Conservation (phyloP, 2,888 invertebrate species). For the Criorhina ranunculi region DNA sequence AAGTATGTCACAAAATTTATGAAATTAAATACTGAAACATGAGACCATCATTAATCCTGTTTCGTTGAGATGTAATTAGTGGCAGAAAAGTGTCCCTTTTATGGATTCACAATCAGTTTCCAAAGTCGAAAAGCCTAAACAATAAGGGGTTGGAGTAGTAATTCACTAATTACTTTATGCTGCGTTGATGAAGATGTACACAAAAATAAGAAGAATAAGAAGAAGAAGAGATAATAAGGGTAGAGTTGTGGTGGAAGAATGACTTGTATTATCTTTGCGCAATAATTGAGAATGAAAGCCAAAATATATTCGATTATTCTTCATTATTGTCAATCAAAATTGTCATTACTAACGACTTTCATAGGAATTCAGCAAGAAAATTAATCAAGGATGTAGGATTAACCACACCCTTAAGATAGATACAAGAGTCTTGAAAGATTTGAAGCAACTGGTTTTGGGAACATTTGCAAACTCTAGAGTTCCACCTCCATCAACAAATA, state of each 20-base stretch:
- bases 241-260: background rate
- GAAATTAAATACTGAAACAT: slow-evolving; percentile 79
- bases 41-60: slow-evolving; percentile 79
- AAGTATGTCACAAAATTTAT: slow-evolving; percentile 69
- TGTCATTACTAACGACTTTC: slow-evolving; percentile 31
- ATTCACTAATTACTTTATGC: slow-evolving; percentile 77
- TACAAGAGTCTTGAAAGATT: no score
- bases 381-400: no score
- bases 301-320: slow-evolving; percentile 83
- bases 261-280: slow-evolving; percentile 7
- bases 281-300: background rate
- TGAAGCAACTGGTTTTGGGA: no score
- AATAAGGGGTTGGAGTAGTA: slow-evolving; percentile 63
- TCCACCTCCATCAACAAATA: no score
- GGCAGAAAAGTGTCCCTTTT: slow-evolving; percentile 76
- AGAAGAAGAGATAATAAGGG: background rate
- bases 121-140: slow-evolving; percentile 48
- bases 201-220: slow-evolving; percentile 17
- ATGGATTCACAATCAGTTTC: slow-evolving; percentile 73
- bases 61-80: slow-evolving; percentile 75
- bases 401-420: no score
- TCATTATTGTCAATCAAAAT: slow-evolving; percentile 84
- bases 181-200: slow-evolving; percentile 70
- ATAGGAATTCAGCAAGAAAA: background rate
- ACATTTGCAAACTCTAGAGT: no score